Evolutionary conservation across 2,888 invertebrate genomes (phyloP), one percentile per base, ranked within the genome.

Genomic region (Nebria salina): DNA sequence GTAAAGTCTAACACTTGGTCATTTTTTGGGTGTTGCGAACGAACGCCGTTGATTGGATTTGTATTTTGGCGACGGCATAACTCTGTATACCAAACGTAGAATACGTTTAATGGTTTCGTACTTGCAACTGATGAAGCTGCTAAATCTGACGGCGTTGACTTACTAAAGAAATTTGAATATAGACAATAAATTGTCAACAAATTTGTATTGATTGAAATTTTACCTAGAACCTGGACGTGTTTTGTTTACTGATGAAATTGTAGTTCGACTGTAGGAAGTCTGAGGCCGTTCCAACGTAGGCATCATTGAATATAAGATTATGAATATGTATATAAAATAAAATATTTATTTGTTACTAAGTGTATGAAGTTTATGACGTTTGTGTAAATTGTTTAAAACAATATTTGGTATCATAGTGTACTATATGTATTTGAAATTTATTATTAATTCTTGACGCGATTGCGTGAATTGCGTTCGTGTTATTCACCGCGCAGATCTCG

Each of bases 1-100:
- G 92, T 92, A 85, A 96, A 93, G 84, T 95, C 95, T 83, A 89
- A 83, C 6, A 89, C 86, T 8, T 87, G 88, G 76, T 87, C 86
- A 83, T 86, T 87, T 84, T 88, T 88, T 15, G 86, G 86, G 82
- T 87, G 88, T 26, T 87, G 85, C 43, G 88, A 87, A 83, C 88
- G 88, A 8, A 89, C 86, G 20, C 84, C 84, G 15, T 86, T 85
- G 20, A 88, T 84, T 11, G 89, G 88, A 68, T 82, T 86, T 75
- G 86, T 85, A 83, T 88, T 88, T 70, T 87, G 82, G 72, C 89
- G 87, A 76, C 89, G 86, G 84, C 89, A 89, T 64, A 89, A 83
- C 84, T 89, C 89, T 5, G 86, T 84, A 82, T 89, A 89, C 88
- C 89, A 89, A 20, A 89, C 86, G 84, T 88, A 88, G 83, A 89